Percentiles rank a stretch among this genome's conserved stretches.
Conservation (phyloP, 2,888 invertebrate genomes). For the Lamellibrachia satsuma region DNA sequence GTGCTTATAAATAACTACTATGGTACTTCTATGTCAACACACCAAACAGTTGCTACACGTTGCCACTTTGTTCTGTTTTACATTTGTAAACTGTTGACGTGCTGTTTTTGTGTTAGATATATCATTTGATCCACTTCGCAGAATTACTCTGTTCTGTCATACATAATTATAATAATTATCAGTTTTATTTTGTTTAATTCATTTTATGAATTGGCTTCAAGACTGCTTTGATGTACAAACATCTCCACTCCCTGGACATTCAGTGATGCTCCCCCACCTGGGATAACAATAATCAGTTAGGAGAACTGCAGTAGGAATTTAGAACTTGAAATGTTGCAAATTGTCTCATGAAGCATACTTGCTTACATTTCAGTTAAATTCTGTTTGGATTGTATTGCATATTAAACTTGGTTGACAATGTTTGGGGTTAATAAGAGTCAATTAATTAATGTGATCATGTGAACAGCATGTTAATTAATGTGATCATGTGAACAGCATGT, state of each 20-base stretch:
- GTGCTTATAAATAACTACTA: neutral
- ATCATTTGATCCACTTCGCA: neutral
- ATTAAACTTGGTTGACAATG: neutral
- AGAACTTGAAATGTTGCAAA: neutral
- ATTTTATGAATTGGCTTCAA: neutral
- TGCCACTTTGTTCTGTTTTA: neutral
- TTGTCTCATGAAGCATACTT: neutral
- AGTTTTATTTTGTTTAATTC: too few species aligned
- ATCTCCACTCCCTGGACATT: too few species aligned
- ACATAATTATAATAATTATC: neutral
- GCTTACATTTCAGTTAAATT: neutral
- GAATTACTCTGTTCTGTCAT: neutral
- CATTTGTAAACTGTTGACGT: neutral
- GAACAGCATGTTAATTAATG: neutral
- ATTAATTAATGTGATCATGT: neutral
- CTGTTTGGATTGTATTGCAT: neutral
- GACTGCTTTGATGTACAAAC: too few species aligned
- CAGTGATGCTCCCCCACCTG: neutral
- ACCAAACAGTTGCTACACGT: neutral
- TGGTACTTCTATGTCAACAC: neutral
- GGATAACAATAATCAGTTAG: neutral
- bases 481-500: neutral
- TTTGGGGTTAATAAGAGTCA: neutral
- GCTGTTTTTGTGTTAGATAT: neutral
- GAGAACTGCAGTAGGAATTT: neutral